Percentiles rank a stretch among this genome's conserved stretches.
These are phyloP conservation scores for Python bivittatus DNA, from an alignment of 2,113 vertebrate species.

Conservation along the genomic window DNA sequence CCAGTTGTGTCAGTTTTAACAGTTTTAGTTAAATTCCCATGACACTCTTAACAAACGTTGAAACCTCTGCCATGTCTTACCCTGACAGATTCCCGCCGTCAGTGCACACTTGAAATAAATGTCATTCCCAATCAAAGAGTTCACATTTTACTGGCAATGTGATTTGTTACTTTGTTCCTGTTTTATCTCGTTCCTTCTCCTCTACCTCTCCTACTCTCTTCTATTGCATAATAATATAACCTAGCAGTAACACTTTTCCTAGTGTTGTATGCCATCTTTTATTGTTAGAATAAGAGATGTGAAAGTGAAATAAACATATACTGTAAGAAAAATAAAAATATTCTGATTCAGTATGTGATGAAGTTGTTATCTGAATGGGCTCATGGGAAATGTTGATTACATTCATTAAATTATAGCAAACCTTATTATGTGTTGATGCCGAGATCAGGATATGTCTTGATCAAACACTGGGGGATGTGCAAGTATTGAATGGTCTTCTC, in stretches of 20 bases:
- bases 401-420: conserved; percentile 12
- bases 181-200: conserved; percentile 67
- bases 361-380: conserved; percentile 14
- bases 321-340: conserved; percentile 22
- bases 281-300: conserved; percentile 21
- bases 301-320: conserved; percentile 34
- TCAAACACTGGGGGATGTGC: accelerated
- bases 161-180: conserved; percentile 83
- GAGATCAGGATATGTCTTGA: accelerated
- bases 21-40: conserved; percentile 89
- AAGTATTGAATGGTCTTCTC: neutral
- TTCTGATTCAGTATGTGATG: neutral
- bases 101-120: conserved; percentile 85
- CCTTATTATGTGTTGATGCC: neutral
- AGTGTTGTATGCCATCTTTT: conserved; percentile 56
- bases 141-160: conserved; percentile 82
- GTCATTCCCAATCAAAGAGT: conserved; percentile 85
- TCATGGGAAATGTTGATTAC: neutral
- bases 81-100: conserved; percentile 85
- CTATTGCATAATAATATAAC: conserved; percentile 43
- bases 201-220: neutral
- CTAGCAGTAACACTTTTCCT: conserved; percentile 51
- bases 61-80: conserved; percentile 86
- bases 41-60: conserved; percentile 86
- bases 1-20: conserved; percentile 90